These are phyloP conservation scores for Timema podura DNA, from an alignment of 2,888 invertebrate genomes.

Conservation along the genomic window DNA sequence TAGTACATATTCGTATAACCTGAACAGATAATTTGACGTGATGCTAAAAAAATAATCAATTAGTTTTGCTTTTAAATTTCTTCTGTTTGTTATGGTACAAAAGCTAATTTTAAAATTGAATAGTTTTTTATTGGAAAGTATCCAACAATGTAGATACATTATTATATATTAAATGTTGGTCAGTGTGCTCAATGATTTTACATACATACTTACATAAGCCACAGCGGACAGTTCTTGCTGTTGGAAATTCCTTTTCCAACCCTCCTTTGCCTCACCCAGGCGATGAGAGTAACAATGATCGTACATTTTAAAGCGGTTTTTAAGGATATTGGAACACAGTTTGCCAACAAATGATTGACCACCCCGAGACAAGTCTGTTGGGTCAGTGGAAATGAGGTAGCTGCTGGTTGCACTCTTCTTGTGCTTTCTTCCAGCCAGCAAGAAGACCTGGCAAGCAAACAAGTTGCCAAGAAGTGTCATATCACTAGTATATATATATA, in stretches of 20 bases:
- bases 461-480: no score
- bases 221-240: conserved; percentile 91
- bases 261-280: conserved; percentile 56
- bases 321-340: conserved; percentile 90
- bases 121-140: no score
- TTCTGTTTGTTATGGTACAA: no score
- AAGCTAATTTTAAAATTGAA: no score
- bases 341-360: conserved; percentile 96
- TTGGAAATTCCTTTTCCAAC: conserved; percentile 46
- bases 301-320: conserved; percentile 95
- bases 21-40: no score
- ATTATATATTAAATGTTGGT: no score
- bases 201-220: conserved; percentile 77
- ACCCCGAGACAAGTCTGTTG: conserved; percentile 89
- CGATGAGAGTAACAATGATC: conserved; percentile 83
- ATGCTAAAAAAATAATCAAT: no score
- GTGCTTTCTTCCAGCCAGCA: conserved; percentile 82
- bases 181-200: no score
- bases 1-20: no score
- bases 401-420: conserved; percentile 99
- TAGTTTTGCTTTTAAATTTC: no score
- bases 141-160: no score
- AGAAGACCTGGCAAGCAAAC: conserved; percentile 60
- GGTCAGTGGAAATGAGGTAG: conserved; percentile 96
- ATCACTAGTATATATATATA: no score